Percentiles rank a stretch among this genome's conserved stretches.
Conservation (phyloP, 1,140 invertebrate genomes). For the Magallana angulata region DNA sequence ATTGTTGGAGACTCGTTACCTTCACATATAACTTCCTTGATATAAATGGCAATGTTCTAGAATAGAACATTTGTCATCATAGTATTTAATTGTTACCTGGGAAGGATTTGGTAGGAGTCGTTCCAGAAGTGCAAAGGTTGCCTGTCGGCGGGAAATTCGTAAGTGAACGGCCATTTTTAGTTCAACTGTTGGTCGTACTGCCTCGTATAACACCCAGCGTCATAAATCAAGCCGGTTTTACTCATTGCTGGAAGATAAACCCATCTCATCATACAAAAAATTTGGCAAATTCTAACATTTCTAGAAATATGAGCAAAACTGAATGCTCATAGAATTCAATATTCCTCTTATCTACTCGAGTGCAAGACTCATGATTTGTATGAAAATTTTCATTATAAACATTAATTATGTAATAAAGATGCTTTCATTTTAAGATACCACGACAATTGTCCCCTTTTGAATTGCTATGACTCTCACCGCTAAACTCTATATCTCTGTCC, state of each 20-base stretch:
- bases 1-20: too few species aligned
- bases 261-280: too few species aligned
- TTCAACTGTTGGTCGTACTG: slow-evolving; percentile 24
- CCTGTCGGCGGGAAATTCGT: slow-evolving; percentile 37
- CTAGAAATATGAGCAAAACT: too few species aligned
- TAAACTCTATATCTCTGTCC: slow-evolving; percentile 95
- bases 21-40: too few species aligned
- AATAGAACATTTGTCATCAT: too few species aligned
- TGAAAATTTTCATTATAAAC: too few species aligned
- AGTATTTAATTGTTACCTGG: slow-evolving; percentile 30
- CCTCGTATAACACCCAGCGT: slow-evolving; percentile 40
- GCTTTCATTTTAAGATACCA: neutral
- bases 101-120: neutral
- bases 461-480: slow-evolving; percentile 35
- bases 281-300: too few species aligned
- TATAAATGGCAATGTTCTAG: too few species aligned
- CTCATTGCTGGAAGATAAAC: slow-evolving; percentile 31
- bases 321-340: too few species aligned
- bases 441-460: neutral
- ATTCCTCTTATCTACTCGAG: too few species aligned
- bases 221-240: slow-evolving; percentile 45
- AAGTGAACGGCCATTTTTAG: slow-evolving; percentile 56
- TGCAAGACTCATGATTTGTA: too few species aligned
- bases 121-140: slow-evolving; percentile 35
- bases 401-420: too few species aligned